A percentile compares a stretch with the other conserved stretches of the same genome.
Evolutionary conservation across 53 echinoderm and acorn worm genomes (phyloP).

Genomic region (Temnopleurus reevesii): DNA sequence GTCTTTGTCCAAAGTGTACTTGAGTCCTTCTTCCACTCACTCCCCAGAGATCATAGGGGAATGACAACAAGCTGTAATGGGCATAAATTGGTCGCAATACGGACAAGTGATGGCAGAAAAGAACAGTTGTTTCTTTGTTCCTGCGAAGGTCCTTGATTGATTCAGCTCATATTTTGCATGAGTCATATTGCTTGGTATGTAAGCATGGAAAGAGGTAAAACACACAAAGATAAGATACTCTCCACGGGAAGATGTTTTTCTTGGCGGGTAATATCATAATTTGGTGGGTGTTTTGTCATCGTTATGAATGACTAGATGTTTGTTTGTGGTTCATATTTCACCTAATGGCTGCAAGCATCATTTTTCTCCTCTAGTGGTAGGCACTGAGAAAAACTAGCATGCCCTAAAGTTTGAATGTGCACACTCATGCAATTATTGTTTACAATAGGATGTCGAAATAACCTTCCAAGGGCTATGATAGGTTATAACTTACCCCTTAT

Average conservation of each 20-base stretch:
- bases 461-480: too few species aligned
- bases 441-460: background rate
- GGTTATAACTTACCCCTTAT: too few species aligned
- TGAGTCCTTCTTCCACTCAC: background rate
- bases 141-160: background rate
- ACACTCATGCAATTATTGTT: background rate
- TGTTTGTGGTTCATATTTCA: background rate
- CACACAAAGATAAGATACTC: background rate
- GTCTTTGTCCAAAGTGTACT: background rate
- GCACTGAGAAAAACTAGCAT: too few species aligned
- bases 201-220: background rate
- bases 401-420: background rate
- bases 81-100: slow-evolving; percentile 31
- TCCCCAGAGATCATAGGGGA: background rate
- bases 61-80: slow-evolving; percentile 30
- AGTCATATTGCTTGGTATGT: slow-evolving; percentile 56
- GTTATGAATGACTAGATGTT: background rate
- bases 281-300: background rate
- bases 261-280: background rate
- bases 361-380: background rate
- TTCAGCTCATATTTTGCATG: background rate
- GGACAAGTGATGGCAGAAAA: background rate
- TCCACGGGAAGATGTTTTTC: slow-evolving; percentile 23
- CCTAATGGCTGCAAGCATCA: background rate
- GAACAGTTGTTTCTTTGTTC: slow-evolving; percentile 49